These are phyloP conservation scores for Mastomys natalensis DNA, from an alignment of 2,113 vertebrate genomes.

Conservation along the genomic window DNA sequence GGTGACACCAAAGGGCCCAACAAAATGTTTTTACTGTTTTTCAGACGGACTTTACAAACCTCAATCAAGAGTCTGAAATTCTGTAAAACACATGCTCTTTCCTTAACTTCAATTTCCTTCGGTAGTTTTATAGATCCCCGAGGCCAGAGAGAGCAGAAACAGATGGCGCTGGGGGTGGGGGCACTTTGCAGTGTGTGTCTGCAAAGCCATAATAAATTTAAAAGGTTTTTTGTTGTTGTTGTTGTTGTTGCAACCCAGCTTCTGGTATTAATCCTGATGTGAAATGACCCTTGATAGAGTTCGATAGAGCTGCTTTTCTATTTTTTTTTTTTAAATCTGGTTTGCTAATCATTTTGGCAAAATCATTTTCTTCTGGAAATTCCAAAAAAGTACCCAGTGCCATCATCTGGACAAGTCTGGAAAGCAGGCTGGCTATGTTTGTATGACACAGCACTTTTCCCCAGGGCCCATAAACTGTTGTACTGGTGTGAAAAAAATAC, in stretches of 20 bases:
- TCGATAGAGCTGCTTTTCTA: slow-evolving; percentile 60
- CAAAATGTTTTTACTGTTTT: slow-evolving; percentile 78
- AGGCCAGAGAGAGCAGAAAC: slow-evolving; percentile 83
- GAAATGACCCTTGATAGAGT: slow-evolving; percentile 67
- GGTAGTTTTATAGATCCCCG: slow-evolving; percentile 85
- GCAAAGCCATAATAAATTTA: slow-evolving; percentile 56
- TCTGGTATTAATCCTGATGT: slow-evolving; percentile 70
- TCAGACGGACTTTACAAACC: slow-evolving; percentile 79
- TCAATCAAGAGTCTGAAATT: slow-evolving; percentile 84
- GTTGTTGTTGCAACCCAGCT: slow-evolving; percentile 64
- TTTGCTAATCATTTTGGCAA: slow-evolving; percentile 52
- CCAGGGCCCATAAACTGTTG: slow-evolving; percentile 79
- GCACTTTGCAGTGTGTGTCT: slow-evolving; percentile 70
- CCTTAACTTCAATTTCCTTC: slow-evolving; percentile 85
- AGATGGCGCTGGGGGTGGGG: slow-evolving; percentile 80
- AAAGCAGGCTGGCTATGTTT: slow-evolving; percentile 75
- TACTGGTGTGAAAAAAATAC: slow-evolving; percentile 72
- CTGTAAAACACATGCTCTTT: slow-evolving; percentile 83
- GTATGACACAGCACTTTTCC: slow-evolving; percentile 66
- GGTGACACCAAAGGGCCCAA: slow-evolving; percentile 67
- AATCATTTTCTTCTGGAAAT: slow-evolving; percentile 64
- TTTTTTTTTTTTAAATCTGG: slow-evolving; percentile 69
- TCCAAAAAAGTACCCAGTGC: not conserved
- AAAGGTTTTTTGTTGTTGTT: slow-evolving; percentile 17
- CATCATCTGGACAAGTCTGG: slow-evolving; percentile 28